phyloP scores from a whole-genome alignment of 2,113 vertebrate species.

The Tenebrosternarchus preto region DNA sequence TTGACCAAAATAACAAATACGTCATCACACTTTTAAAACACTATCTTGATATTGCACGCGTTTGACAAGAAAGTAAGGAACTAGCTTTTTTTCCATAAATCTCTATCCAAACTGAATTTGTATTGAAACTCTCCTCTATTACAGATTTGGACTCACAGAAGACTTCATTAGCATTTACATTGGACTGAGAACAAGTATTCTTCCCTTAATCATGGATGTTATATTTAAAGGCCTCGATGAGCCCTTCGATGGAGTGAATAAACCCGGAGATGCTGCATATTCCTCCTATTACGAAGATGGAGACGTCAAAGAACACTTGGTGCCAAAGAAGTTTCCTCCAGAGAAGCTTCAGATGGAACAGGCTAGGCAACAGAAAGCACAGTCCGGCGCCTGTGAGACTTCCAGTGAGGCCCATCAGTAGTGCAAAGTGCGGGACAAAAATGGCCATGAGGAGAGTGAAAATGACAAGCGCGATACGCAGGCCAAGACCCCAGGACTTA shows the following conservation, averaged over 20 bases:
- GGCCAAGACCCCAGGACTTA: constrained; percentile 91
- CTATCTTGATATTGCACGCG: constrained; percentile 33
- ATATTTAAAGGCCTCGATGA: constrained; percentile 90
- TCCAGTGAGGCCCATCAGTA: constrained; percentile 95
- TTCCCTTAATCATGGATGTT: constrained; percentile 81
- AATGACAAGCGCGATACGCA: constrained; percentile 87
- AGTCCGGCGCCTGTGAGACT: constrained; percentile 94
- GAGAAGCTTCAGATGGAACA: constrained; percentile 94
- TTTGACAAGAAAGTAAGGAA: not conserved
- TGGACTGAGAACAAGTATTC: not conserved
- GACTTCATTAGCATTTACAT: not conserved
- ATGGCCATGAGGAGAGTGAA: constrained; percentile 96
- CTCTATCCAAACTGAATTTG: not conserved
- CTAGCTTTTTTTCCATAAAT: not conserved
- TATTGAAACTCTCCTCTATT: too few species aligned
- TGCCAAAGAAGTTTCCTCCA: constrained; percentile 97
- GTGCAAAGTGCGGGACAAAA: constrained; percentile 94
- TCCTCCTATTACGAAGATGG: constrained; percentile 94
- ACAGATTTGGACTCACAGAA: not conserved
- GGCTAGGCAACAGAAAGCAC: constrained; percentile 94
- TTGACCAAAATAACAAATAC: constrained; percentile 9
- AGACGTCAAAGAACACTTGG: constrained; percentile 95
- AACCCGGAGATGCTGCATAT: constrained; percentile 95
- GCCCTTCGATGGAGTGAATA: constrained; percentile 93
- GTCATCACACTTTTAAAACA: constrained; percentile 27